Percentiles rank a stretch among this genome's conserved stretches.
Evolutionary conservation across 2,888 invertebrate species (phyloP).

Genomic region (Nycteola revayana): DNA sequence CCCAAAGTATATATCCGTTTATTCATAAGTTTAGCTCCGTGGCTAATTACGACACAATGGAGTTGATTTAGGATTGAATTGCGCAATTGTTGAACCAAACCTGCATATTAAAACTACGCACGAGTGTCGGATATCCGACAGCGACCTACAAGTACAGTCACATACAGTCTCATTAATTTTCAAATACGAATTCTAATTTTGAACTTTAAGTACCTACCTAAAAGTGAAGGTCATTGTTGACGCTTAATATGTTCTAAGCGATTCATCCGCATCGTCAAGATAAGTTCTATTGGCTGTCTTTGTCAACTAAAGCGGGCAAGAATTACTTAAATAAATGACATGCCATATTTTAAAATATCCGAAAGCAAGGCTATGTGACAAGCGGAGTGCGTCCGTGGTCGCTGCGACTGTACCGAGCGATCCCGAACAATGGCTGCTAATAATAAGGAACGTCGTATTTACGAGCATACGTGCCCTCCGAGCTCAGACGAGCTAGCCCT

Average conservation of each 20-base stretch:
- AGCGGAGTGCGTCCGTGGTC: conserved; percentile 28
- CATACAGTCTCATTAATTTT: conserved; percentile 10
- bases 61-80: conserved; percentile 73
- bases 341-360: conserved; percentile 23
- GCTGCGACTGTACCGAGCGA: conserved; percentile 63
- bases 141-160: conserved; percentile 59
- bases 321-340: conserved; percentile 26
- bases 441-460: conserved; percentile 79
- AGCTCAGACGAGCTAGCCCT: conserved; percentile 71
- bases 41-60: conserved; percentile 70
- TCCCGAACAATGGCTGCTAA: conserved; percentile 77
- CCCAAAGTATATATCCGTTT: conserved; percentile 53
- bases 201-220: conserved; percentile 13
- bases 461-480: conserved; percentile 78
- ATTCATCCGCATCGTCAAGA: conserved; percentile 10
- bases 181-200: no score
- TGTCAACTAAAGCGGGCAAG: conserved; percentile 10
- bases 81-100: conserved; percentile 56
- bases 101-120: conserved; percentile 60
- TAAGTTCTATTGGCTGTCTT: conserved; percentile 4
- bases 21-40: conserved; percentile 71
- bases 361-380: conserved; percentile 31
- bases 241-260: background rate
- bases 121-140: conserved; percentile 76
- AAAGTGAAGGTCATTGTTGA: conserved; percentile 15